Evolutionary conservation across 2,113 vertebrate species (phyloP).

Genomic region (Climacteris rufus): DNA sequence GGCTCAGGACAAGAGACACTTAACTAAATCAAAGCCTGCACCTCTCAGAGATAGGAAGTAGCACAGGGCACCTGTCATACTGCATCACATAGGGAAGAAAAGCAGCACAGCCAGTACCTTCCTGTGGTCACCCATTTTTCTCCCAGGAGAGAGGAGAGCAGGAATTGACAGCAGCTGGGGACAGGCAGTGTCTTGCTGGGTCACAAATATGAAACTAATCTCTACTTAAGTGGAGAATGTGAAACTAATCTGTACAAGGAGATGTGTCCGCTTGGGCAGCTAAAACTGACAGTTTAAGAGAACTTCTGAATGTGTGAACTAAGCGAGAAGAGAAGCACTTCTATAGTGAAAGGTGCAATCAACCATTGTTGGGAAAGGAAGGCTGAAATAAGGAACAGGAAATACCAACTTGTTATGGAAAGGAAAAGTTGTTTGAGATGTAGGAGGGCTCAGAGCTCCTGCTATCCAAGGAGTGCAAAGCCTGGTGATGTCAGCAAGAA

Average conservation of each 20-base stretch:
- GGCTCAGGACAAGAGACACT: not conserved
- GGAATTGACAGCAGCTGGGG: not conserved
- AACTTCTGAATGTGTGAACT: constrained; percentile 18
- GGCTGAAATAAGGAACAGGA: not conserved
- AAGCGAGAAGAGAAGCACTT: not conserved
- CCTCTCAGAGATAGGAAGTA: not conserved
- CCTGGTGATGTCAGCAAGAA: not conserved
- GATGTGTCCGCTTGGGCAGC: not conserved
- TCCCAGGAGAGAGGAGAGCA: not conserved
- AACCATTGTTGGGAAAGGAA: not conserved
- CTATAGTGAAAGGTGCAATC: not conserved
- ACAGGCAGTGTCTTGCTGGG: not conserved
- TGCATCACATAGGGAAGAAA: not conserved
- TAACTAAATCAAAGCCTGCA: not conserved
- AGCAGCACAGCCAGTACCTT: not conserved
- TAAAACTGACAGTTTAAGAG: constrained; percentile 9
- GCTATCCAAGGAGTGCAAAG: not conserved
- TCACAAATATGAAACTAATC: constrained; percentile 16
- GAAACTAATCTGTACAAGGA: not conserved
- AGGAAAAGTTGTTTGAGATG: not conserved
- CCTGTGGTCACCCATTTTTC: accelerated
- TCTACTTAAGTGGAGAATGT: not conserved
- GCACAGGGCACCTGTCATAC: not conserved
- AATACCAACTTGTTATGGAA: not conserved
- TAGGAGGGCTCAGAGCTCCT: not conserved